Conservation (phyloP, 2,113 vertebrate species). For the Nyctereutes procyonoides region DNA sequence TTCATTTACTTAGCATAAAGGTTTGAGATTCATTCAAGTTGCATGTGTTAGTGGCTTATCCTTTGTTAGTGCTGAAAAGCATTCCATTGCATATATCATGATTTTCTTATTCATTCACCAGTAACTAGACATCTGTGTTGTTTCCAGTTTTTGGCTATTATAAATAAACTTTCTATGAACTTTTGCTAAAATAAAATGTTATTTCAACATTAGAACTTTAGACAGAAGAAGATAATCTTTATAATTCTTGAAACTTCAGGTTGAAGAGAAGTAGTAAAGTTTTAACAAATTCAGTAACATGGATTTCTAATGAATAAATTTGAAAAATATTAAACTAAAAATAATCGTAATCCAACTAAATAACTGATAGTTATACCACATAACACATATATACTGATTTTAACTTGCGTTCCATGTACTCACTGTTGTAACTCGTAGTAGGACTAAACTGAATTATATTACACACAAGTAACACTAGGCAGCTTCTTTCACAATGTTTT, state of each 20-base stretch:
- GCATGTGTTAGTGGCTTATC: neutral
- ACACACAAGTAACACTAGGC: slow-evolving; percentile 46
- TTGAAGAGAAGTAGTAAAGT: slow-evolving; percentile 35
- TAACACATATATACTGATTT: slow-evolving; percentile 61
- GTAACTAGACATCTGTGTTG: neutral
- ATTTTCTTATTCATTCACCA: neutral
- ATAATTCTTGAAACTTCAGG: slow-evolving; percentile 59
- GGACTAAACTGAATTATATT: slow-evolving; percentile 69
- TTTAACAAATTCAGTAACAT: slow-evolving; percentile 57
- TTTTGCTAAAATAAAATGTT: neutral
- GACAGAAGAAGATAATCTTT: slow-evolving; percentile 60
- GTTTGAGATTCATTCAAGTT: neutral
- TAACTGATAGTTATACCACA: slow-evolving; percentile 34
- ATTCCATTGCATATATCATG: neutral
- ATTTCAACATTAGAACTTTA: slow-evolving; percentile 63
- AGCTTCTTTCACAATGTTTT: slow-evolving; percentile 58
- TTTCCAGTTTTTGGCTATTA: neutral
- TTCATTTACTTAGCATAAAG: neutral
- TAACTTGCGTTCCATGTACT: slow-evolving; percentile 67
- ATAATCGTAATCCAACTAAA: slow-evolving; percentile 70
- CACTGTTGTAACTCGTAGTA: slow-evolving; percentile 45
- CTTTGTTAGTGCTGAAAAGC: neutral
- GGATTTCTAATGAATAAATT: slow-evolving; percentile 68
- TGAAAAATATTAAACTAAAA: slow-evolving; percentile 68
- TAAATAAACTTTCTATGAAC: neutral